Conservation (phyloP, 2,888 invertebrate species). For the Drosophila monieri region DNA sequence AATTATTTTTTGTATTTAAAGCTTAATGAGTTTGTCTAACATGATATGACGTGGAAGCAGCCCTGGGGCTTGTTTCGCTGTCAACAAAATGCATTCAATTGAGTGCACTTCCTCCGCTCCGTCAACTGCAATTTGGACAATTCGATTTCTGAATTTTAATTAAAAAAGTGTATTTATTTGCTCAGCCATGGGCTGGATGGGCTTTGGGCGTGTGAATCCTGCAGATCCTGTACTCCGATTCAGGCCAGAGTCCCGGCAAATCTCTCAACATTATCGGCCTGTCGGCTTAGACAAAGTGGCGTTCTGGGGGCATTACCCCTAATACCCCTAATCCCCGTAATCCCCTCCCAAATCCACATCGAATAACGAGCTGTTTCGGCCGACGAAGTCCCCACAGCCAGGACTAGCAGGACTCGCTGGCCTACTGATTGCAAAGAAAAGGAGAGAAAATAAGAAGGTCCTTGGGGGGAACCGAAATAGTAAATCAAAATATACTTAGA, state of each 20-base stretch:
- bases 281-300: constrained; percentile 18
- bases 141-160: constrained; percentile 22
- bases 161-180: constrained; percentile 22
- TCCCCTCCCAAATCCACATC: constrained; percentile 23
- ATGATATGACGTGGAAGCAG: constrained; percentile 29
- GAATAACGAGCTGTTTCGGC: constrained; percentile 39
- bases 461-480: background rate
- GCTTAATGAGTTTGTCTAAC: constrained; percentile 30
- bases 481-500: background rate
- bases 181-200: constrained; percentile 2
- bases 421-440: constrained; percentile 20
- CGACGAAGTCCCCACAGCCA: constrained; percentile 10
- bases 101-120: constrained; percentile 31
- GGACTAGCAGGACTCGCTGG: background rate
- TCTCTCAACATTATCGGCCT: constrained; percentile 30
- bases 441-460: constrained; percentile 5
- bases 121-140: constrained; percentile 27
- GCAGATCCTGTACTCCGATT: constrained; percentile 3
- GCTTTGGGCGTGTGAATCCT: constrained; percentile 15
- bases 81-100: constrained; percentile 35
- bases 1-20: constrained; percentile 18
- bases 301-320: constrained; percentile 9
- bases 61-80: constrained; percentile 18
- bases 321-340: constrained; percentile 20
- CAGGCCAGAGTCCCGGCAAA: constrained; percentile 11